These are phyloP conservation scores for Corticium candelabrum DNA, from an alignment of 37 sponge, comb jelly and placozoan genomes.

Conservation along the genomic window DNA sequence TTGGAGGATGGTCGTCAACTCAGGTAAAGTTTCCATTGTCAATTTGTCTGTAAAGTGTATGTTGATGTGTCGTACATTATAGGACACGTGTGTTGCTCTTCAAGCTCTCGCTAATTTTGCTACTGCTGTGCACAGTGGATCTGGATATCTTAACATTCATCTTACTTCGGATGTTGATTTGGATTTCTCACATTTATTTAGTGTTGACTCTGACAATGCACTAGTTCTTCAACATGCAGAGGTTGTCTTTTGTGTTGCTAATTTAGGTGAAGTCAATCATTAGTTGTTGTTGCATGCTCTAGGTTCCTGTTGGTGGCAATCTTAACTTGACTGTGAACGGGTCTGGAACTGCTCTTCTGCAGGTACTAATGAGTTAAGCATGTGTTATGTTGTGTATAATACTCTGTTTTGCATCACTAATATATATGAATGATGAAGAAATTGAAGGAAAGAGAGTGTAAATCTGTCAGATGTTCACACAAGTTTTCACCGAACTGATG, in stretches of 20 bases:
- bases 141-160: not conserved
- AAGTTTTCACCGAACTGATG: too few relatives aligned
- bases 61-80: not conserved
- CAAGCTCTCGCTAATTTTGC: not conserved
- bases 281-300: not conserved
- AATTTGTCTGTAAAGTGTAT: too few relatives aligned
- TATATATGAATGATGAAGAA: too few relatives aligned
- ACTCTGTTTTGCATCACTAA: too few relatives aligned
- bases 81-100: not conserved
- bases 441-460: too few relatives aligned
- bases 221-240: not conserved
- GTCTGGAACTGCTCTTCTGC: not conserved
- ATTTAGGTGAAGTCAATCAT: not conserved
- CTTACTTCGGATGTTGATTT: not conserved
- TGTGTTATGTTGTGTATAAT: too few relatives aligned
- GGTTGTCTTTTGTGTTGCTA: not conserved
- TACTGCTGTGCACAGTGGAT: not conserved
- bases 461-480: too few relatives aligned
- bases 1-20: slow-evolving; percentile 10
- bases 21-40: slow-evolving; percentile 11
- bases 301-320: not conserved
- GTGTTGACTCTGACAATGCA: not conserved
- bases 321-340: not conserved
- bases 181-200: not conserved
- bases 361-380: too few relatives aligned